Percentiles rank a stretch among this genome's conserved stretches.
phyloP scores from a whole-genome alignment of 2,113 vertebrate species.

The Paracanthobrama guichenoti region DNA sequence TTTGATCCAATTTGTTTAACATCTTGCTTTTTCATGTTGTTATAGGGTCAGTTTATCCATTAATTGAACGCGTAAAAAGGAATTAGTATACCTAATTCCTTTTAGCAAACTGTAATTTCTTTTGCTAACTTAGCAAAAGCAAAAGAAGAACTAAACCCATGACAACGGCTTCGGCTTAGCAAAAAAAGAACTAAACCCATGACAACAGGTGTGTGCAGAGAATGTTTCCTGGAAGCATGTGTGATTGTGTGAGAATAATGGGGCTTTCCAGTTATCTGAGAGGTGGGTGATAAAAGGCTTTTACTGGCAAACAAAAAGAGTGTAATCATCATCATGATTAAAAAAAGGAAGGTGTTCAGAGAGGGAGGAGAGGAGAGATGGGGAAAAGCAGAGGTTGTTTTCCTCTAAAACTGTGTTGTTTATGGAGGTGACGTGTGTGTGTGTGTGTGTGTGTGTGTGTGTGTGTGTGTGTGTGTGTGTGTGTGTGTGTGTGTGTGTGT shows the following conservation, averaged over 20 bases:
- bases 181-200: neutral
- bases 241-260: conserved; percentile 17
- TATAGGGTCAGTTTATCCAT: neutral
- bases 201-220: neutral
- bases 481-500: too few relatives aligned
- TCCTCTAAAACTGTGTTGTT: conserved; percentile 2
- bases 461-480: too few relatives aligned
- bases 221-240: conserved; percentile 20
- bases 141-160: too few relatives aligned
- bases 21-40: neutral
- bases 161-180: too few relatives aligned
- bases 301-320: conserved; percentile 37
- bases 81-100: too few relatives aligned
- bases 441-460: too few relatives aligned
- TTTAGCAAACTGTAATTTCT: too few relatives aligned
- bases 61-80: neutral
- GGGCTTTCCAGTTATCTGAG: conserved; percentile 22
- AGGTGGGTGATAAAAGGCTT: conserved; percentile 39
- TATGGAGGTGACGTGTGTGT: neutral
- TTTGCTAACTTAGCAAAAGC: too few relatives aligned
- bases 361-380: neutral
- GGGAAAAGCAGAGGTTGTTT: neutral
- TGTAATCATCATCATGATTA: conserved; percentile 24
- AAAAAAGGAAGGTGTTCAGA: conserved; percentile 5
- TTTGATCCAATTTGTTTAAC: neutral